These are phyloP conservation scores for Psammodynastes pulverulentus DNA, from an alignment of 2,113 vertebrate genomes.

Conservation along the genomic window DNA sequence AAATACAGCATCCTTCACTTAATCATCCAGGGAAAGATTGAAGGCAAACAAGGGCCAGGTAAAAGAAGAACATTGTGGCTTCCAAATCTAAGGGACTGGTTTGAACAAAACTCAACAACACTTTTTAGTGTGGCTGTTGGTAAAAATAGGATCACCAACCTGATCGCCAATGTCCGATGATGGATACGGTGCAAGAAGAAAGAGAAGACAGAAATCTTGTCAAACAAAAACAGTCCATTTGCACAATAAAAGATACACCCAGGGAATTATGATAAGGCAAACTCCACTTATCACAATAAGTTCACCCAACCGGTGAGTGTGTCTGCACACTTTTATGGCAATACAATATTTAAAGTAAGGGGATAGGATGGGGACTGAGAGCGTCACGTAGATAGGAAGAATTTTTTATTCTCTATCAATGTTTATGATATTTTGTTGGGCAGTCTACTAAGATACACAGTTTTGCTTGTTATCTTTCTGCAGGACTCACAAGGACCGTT, in stretches of 20 bases:
- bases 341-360: not conserved
- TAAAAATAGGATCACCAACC: too few relatives aligned
- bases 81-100: too few relatives aligned
- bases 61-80: too few relatives aligned
- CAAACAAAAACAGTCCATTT: not conserved
- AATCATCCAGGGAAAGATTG: too few relatives aligned
- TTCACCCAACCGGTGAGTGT: not conserved
- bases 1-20: too few relatives aligned
- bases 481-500: not conserved
- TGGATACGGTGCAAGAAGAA: too few relatives aligned
- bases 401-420: not conserved
- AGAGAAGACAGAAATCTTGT: not conserved
- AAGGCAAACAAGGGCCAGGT: too few relatives aligned
- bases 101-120: too few relatives aligned
- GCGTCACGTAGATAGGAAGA: not conserved
- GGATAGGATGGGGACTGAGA: not conserved
- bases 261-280: not conserved
- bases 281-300: not conserved
- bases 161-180: too few relatives aligned
- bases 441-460: not conserved
- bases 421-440: not conserved
- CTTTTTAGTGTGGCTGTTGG: too few relatives aligned
- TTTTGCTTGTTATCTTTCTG: not conserved
- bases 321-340: not conserved
- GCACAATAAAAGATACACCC: not conserved